Evolutionary conservation across 2,113 vertebrate species (phyloP), one percentile per base, ranked within the genome.

Genomic region (Mugil cephalus): DNA sequence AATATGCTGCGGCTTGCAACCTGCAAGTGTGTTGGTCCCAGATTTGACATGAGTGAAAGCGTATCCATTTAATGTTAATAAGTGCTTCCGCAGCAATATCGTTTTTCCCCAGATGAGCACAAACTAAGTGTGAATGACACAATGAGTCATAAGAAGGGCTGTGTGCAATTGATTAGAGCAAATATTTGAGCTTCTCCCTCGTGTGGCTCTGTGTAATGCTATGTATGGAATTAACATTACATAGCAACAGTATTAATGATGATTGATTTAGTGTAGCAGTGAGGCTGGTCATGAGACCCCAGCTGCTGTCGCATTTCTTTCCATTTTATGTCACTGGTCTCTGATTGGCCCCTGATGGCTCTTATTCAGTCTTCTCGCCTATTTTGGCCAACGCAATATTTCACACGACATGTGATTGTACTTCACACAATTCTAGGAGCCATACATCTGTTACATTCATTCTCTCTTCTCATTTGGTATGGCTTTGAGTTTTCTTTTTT

Each of bases 1-100:
- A 88, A 90, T 87, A 82, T 84, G 85, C 79, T 74, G 73, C 50
- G 67, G 78, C 81, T 87, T 85, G 72, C 77, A 86, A 81, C 85
- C 74, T 76, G 24, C 8, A 24, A 75, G 68, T 8, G 35, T 73
- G 68, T 51, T 56, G 19, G 82, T 79, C 79, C 77, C 55, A 80
- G 63, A 71, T 72, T 80, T 79, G 47, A 75, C 58, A 72, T 15
- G 17, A 67, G 43, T 10, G 50, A 70, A 74, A 80, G 36, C 69
- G 67, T 77, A 68, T 82, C 60, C 81, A 36, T 88, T 75, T 72
- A 56, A 66, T 74, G 53, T 56, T 75, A 52, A 73, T 68, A 80
- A 79, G 54, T 77, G 74, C 87, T 67, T 70, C 50, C 1, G 0
- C 77, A 65, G 86, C 67, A 38, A 80, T 83, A 77, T 85, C 75